Conservation (phyloP, 2,113 vertebrate species). For the Choloepus hoffmanni region DNA sequence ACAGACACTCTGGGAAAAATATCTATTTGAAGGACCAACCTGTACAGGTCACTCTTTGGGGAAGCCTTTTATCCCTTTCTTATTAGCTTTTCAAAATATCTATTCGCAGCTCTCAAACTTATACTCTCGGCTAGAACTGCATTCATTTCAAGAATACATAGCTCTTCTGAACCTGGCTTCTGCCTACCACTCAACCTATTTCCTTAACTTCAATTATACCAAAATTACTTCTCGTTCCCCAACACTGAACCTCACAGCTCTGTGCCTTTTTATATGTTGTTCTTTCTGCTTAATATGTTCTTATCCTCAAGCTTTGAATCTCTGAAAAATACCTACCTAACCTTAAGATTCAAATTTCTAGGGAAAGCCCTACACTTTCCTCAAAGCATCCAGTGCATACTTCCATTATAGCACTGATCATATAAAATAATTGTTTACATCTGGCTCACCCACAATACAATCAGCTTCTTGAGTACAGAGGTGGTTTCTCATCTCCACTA, state of each 20-base stretch:
- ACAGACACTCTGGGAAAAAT: not conserved
- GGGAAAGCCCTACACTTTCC: not conserved
- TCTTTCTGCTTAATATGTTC: slow-evolving; percentile 15
- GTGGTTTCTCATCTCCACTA: not conserved
- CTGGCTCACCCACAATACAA: not conserved
- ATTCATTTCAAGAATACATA: not conserved
- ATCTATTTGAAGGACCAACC: slow-evolving; percentile 8
- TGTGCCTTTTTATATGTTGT: not conserved
- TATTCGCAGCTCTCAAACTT: slow-evolving; percentile 33
- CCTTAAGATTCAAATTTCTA: slow-evolving; percentile 4
- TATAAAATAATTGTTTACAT: not conserved
- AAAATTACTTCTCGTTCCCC: slow-evolving; percentile 37
- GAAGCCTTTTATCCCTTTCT: not conserved
- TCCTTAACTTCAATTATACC: not conserved
- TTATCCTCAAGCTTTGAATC: slow-evolving; percentile 35
- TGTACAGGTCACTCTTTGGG: not conserved
- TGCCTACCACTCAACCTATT: not conserved
- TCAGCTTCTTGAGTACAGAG: not conserved
- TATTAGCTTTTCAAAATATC: slow-evolving; percentile 34
- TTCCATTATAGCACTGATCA: not conserved
- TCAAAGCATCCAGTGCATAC: not conserved
- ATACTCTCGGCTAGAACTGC: not conserved
- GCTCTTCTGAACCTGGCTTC: not conserved
- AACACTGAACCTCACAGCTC: not conserved
- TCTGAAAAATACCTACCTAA: slow-evolving; percentile 7